These are phyloP conservation scores for Patella ulyssiponensis DNA, from an alignment of 2,888 invertebrate species.

Conservation along the genomic window DNA sequence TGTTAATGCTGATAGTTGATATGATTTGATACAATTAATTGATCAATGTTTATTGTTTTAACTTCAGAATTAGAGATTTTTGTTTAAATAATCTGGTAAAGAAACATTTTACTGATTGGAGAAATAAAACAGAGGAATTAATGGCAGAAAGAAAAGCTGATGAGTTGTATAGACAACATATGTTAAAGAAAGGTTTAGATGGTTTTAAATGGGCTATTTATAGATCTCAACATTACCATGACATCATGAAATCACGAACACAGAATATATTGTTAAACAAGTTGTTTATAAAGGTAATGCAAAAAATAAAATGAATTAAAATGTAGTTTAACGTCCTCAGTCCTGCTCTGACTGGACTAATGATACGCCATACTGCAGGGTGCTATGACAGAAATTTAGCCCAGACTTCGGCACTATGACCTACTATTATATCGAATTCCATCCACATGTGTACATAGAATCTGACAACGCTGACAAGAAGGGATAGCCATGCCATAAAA, in stretches of 20 bases:
- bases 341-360: no score
- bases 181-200: constrained; percentile 56
- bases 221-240: constrained; percentile 49
- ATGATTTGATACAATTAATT: not conserved
- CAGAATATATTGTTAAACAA: constrained; percentile 40
- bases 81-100: constrained; percentile 39
- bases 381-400: no score
- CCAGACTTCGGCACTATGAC: no score
- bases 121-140: constrained; percentile 33
- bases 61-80: constrained; percentile 47
- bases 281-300: constrained; percentile 50
- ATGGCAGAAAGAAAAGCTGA: constrained; percentile 41
- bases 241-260: constrained; percentile 51
- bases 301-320: no score
- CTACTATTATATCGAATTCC: no score
- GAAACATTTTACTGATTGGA: constrained; percentile 49
- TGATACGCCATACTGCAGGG: no score
- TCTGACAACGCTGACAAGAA: not conserved
- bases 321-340: no score
- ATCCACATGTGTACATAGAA: no score
- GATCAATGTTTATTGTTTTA: not conserved
- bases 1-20: not conserved
- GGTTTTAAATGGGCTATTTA: constrained; percentile 62
- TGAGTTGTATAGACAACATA: constrained; percentile 45
- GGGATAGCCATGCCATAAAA: no score